These are phyloP conservation scores for Bellardia pandia DNA, from an alignment of 2,888 invertebrate species.

Conservation along the genomic window DNA sequence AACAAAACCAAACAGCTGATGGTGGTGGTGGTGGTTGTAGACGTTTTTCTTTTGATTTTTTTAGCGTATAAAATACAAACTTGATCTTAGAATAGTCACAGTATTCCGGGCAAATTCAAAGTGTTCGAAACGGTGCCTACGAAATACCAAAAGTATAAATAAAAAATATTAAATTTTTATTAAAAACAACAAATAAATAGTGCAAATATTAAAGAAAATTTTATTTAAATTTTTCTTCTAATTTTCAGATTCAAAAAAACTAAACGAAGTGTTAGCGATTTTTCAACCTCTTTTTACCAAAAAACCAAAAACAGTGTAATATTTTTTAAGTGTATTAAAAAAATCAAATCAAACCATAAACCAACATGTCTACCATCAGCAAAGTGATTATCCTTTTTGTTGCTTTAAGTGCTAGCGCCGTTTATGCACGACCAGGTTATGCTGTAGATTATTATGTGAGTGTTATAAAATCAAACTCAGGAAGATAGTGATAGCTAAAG, in stretches of 20 bases:
- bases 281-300: conserved; percentile 16
- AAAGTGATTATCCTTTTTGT: conserved; percentile 80
- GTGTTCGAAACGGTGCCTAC: conserved; percentile 81
- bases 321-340: conserved; percentile 23
- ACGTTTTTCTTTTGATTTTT: conserved; percentile 27
- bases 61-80: conserved; percentile 83
- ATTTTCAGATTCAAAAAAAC: conserved; percentile 58
- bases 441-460: conserved; percentile 88
- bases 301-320: conserved; percentile 3
- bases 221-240: conserved; percentile 23
- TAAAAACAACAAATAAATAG: conserved; percentile 38
- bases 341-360: conserved; percentile 10
- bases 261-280: background rate
- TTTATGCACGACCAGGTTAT: conserved; percentile 84
- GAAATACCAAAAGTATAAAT: conserved; percentile 77
- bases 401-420: conserved; percentile 79
- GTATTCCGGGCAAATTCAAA: conserved; percentile 83
- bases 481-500: background rate
- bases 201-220: conserved; percentile 17
- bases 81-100: conserved; percentile 83
- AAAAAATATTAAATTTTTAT: conserved; percentile 47
- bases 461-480: conserved; percentile 69
- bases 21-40: conserved; percentile 34
- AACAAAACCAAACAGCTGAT: conserved; percentile 29
- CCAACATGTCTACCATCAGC: conserved; percentile 80